Conservation (phyloP, 1,140 invertebrate species). For the Drosophila aff. region DNA sequence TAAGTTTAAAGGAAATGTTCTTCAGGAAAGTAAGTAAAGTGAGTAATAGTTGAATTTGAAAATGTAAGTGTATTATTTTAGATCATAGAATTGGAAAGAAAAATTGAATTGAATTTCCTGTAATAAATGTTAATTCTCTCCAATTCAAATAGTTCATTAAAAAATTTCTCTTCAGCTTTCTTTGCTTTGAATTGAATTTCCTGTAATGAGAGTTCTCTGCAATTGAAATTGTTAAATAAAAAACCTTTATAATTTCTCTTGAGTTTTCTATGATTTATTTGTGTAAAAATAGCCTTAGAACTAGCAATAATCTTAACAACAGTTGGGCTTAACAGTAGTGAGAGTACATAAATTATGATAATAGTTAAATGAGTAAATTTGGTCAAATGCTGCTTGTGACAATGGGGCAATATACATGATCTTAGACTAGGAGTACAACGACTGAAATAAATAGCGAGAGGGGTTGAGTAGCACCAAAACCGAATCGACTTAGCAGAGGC, state of each 20-base stretch:
- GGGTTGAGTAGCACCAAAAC: slow-evolving; percentile 72
- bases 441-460: slow-evolving; percentile 53
- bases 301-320: slow-evolving; percentile 60
- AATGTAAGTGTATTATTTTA: neutral
- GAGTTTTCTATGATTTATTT: slow-evolving; percentile 54
- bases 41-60: neutral
- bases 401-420: slow-evolving; percentile 66
- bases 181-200: too few relatives aligned
- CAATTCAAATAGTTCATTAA: too few relatives aligned
- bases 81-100: too few relatives aligned
- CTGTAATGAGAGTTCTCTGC: too few relatives aligned
- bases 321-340: slow-evolving; percentile 44
- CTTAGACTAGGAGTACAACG: slow-evolving; percentile 39
- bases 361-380: slow-evolving; percentile 64
- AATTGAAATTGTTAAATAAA: neutral
- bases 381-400: slow-evolving; percentile 75
- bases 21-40: too few relatives aligned
- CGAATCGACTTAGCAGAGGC: slow-evolving; percentile 54
- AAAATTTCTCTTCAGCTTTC: too few relatives aligned
- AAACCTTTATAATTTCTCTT: slow-evolving; percentile 17
- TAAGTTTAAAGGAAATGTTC: neutral
- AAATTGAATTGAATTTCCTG: too few relatives aligned
- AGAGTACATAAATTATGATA: slow-evolving; percentile 44
- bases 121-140: too few relatives aligned
- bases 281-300: slow-evolving; percentile 56